phyloP scores from a whole-genome alignment of 2,113 vertebrate species.

The Hystrix brachyura region DNA sequence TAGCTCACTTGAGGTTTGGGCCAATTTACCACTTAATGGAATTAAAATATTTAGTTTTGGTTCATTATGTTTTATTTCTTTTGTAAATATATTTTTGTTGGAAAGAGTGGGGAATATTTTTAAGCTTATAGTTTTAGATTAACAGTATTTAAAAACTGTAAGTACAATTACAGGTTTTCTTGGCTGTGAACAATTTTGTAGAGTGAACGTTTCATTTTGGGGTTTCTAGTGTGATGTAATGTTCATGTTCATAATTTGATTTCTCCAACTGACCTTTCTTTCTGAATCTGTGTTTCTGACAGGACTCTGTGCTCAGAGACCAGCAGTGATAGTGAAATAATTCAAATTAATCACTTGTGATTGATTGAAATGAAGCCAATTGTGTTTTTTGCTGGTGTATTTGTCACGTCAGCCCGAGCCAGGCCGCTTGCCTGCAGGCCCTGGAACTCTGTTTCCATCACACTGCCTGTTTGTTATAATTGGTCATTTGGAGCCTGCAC shows the following conservation, averaged over 20 bases:
- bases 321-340: conserved; percentile 34
- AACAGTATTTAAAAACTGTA: background rate
- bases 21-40: background rate
- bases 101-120: background rate
- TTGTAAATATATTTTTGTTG: background rate
- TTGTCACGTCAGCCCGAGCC: background rate
- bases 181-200: background rate
- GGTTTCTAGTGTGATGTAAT: conserved; percentile 6
- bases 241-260: conserved; percentile 55
- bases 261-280: conserved; percentile 55
- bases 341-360: conserved; percentile 70
- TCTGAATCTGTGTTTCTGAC: conserved; percentile 71
- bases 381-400: conserved; percentile 60
- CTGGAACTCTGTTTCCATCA: background rate
- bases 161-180: background rate
- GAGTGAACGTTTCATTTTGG: background rate
- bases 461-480: conserved; percentile 61
- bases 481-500: conserved; percentile 58
- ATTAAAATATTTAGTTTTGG: background rate
- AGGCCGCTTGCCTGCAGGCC: background rate
- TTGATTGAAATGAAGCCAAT: conserved; percentile 75
- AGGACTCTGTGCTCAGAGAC: conserved; percentile 53
- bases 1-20: background rate
- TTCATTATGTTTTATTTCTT: background rate
- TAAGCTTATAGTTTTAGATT: background rate